Conservation (phyloP, 2,113 vertebrate species). For the Regulus satrapa region DNA sequence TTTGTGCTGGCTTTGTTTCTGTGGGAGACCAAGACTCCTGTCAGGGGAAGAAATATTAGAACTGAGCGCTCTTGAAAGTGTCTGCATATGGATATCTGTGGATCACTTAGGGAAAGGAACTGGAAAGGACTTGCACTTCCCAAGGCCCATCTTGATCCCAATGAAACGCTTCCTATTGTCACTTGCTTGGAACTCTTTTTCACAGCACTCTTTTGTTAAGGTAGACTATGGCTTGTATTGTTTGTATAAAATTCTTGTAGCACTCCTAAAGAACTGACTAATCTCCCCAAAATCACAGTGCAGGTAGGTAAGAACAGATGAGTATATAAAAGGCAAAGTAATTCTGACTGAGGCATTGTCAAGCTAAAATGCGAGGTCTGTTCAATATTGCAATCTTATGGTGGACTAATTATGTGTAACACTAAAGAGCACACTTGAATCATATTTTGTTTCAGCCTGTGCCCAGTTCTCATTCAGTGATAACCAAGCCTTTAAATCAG, state of each 20-base stretch:
- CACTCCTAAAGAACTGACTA: neutral
- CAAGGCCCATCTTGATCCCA: neutral
- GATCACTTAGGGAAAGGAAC: neutral
- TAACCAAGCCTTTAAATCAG: neutral
- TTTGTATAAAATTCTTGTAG: neutral
- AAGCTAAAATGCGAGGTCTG: neutral
- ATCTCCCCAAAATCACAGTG: neutral
- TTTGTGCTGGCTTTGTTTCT: neutral
- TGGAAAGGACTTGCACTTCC: neutral
- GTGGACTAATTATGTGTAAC: neutral
- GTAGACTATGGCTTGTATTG: neutral
- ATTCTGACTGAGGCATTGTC: neutral
- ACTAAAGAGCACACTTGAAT: neutral
- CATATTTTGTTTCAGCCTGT: neutral
- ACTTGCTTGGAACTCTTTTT: neutral
- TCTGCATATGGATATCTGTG: neutral
- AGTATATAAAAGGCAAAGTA: neutral
- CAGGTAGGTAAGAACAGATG: neutral
- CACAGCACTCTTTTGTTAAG: neutral
- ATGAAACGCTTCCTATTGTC: neutral
- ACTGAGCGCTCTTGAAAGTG: fast-evolving
- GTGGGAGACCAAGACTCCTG: neutral
- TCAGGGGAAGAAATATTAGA: neutral
- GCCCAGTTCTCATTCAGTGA: neutral
- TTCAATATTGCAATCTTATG: fast-evolving